Percentiles rank a stretch among this genome's conserved stretches.
Evolutionary conservation across 2,797 vertebrate species (phyloP).

Genomic region (Brachyalestes nurse): DNA sequence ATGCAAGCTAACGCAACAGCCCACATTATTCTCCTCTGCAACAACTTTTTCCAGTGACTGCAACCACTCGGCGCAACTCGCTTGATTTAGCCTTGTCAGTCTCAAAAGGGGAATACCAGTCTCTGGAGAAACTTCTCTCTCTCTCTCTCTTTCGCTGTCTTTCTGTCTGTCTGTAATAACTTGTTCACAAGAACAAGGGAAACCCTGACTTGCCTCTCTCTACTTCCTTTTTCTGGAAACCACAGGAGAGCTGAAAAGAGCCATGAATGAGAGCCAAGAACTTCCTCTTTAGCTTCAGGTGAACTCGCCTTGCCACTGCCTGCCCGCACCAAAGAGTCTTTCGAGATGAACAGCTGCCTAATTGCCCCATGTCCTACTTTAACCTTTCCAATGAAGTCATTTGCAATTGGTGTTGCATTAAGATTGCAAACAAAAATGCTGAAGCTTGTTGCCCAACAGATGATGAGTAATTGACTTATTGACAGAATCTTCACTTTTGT

Average conservation of each 20-base stretch:
- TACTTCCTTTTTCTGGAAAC: constrained; percentile 54
- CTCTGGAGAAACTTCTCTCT: constrained; percentile 26
- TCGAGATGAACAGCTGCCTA: constrained; percentile 22
- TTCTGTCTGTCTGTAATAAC: constrained; percentile 23
- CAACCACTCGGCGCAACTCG: constrained; percentile 40
- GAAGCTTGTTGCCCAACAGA: background rate
- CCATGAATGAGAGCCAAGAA: constrained; percentile 43
- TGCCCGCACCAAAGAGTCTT: background rate
- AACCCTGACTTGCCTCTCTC: constrained; percentile 44
- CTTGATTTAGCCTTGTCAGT: constrained; percentile 50
- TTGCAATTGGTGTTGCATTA: background rate
- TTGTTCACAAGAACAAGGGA: constrained; percentile 50
- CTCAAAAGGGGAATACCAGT: constrained; percentile 58
- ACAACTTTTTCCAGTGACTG: constrained; percentile 53
- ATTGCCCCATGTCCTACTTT: constrained; percentile 38
- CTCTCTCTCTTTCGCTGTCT: constrained; percentile 25
- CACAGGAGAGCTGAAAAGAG: constrained; percentile 38
- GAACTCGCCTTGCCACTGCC: constrained; percentile 39
- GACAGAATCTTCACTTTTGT: no score
- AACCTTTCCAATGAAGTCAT: background rate
- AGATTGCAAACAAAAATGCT: background rate
- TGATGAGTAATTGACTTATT: no score
- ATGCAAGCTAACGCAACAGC: constrained; percentile 37
- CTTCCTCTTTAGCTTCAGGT: constrained; percentile 50
- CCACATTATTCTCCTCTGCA: constrained; percentile 49